These are phyloP conservation scores for Stichopus horrens DNA, from an alignment of 53 echinoderm and acorn worm genomes.

Conservation along the genomic window DNA sequence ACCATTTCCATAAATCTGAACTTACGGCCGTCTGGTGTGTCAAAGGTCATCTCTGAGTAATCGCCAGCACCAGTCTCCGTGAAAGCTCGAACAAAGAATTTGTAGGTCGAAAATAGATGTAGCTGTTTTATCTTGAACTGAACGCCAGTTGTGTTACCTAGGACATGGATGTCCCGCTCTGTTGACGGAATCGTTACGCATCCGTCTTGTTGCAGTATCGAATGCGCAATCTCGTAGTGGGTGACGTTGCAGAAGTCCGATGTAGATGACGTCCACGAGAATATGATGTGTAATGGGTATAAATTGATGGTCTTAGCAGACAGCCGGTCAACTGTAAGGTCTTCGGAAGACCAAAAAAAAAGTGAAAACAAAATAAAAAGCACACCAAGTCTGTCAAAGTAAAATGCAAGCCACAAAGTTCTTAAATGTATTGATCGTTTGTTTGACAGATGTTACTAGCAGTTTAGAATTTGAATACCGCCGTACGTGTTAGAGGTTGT, in stretches of 20 bases:
- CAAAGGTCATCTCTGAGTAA: not conserved
- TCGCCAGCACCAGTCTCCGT: slow-evolving; percentile 48
- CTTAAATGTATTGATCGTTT: too few relatives aligned
- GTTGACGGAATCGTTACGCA: slow-evolving; percentile 3
- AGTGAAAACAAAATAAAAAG: not conserved
- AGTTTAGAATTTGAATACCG: too few relatives aligned
- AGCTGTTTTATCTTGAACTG: slow-evolving; percentile 47
- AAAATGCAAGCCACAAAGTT: too few relatives aligned
- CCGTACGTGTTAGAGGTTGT: too few relatives aligned
- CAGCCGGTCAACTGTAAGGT: not conserved
- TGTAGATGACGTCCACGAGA: slow-evolving; percentile 47
- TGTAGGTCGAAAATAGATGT: slow-evolving; percentile 56
- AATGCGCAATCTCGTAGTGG: slow-evolving; percentile 44
- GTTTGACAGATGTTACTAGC: too few relatives aligned
- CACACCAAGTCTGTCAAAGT: too few relatives aligned
- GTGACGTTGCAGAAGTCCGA: slow-evolving; percentile 29
- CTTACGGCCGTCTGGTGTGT: slow-evolving; percentile 32
- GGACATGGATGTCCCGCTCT: not conserved
- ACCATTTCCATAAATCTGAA: too few relatives aligned
- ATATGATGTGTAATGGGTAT: slow-evolving; percentile 9
- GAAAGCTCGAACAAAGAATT: slow-evolving; percentile 49
- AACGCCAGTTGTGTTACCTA: slow-evolving; percentile 8
- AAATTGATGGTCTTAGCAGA: not conserved
- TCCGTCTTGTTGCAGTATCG: slow-evolving; percentile 47
- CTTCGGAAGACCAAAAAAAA: slow-evolving; percentile 18